These are phyloP conservation scores for Vandiemenella viatica DNA, from an alignment of 2,888 invertebrate species.

Conservation along the genomic window DNA sequence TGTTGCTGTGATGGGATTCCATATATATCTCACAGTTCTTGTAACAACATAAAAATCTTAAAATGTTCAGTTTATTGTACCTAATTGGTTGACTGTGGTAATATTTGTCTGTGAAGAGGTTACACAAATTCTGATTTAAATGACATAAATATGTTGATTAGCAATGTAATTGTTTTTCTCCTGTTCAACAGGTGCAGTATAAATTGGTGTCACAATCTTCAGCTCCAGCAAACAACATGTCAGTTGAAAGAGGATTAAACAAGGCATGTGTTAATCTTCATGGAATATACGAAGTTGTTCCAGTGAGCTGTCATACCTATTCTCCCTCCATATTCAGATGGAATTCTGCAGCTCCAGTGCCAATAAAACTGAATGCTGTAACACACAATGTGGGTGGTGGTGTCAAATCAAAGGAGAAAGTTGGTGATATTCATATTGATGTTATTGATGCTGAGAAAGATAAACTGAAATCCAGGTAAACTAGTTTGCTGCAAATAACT, in stretches of 20 bases:
- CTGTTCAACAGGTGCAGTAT: constrained; percentile 15
- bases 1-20: no score
- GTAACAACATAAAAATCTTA: no score
- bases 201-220: constrained; percentile 8
- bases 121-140: no score
- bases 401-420: constrained; percentile 34
- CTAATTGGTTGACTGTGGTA: no score
- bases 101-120: no score
- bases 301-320: constrained; percentile 73
- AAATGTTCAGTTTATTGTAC: no score
- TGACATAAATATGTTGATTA: no score
- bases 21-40: no score
- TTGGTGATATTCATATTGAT: constrained; percentile 32
- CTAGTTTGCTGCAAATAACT: not conserved
- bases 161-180: no score
- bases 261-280: constrained; percentile 49
- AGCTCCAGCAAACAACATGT: not conserved
- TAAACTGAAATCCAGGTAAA: constrained; percentile 8
- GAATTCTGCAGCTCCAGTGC: constrained; percentile 26
- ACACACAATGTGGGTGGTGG: constrained; percentile 38
- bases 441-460: constrained; percentile 20
- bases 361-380: constrained; percentile 32
- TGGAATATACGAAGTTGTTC: constrained; percentile 50
- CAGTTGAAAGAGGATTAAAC: constrained; percentile 6
- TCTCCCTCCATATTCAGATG: constrained; percentile 33